Conservation (phyloP, 2,888 invertebrate genomes). For the Spilarctia lutea region DNA sequence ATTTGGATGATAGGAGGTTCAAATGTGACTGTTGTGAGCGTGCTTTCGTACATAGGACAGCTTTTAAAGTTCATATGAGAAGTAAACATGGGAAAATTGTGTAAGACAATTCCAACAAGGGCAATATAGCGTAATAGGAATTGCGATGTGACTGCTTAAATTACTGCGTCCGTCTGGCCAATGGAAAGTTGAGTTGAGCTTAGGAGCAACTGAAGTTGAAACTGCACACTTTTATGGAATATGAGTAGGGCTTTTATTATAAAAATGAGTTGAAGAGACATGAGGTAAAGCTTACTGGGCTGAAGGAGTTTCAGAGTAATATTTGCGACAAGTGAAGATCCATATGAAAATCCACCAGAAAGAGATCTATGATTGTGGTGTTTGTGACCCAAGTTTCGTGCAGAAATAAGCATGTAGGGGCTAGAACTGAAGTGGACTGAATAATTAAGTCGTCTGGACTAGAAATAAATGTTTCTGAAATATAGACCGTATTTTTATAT, state of each 20-base stretch:
- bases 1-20: slow-evolving; percentile 39
- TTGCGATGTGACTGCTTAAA: too few relatives aligned
- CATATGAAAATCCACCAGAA: slow-evolving; percentile 29
- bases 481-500: background rate
- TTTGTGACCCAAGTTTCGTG: slow-evolving; percentile 17
- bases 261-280: slow-evolving; percentile 44
- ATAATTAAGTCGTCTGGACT: background rate
- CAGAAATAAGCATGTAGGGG: slow-evolving; percentile 30
- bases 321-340: slow-evolving; percentile 23
- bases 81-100: slow-evolving; percentile 45
- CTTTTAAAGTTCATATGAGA: slow-evolving; percentile 51
- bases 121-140: background rate
- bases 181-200: too few relatives aligned
- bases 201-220: background rate
- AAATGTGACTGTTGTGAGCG: slow-evolving; percentile 45
- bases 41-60: slow-evolving; percentile 45
- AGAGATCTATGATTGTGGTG: slow-evolving; percentile 17
- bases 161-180: too few relatives aligned
- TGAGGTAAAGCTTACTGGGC: slow-evolving; percentile 29
- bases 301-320: slow-evolving; percentile 33
- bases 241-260: slow-evolving; percentile 51
- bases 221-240: background rate
- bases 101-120: slow-evolving; percentile 7
- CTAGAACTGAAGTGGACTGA: background rate
- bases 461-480: background rate